Conservation (phyloP, 2,113 vertebrate genomes). For the Asarcornis scutulata region DNA sequence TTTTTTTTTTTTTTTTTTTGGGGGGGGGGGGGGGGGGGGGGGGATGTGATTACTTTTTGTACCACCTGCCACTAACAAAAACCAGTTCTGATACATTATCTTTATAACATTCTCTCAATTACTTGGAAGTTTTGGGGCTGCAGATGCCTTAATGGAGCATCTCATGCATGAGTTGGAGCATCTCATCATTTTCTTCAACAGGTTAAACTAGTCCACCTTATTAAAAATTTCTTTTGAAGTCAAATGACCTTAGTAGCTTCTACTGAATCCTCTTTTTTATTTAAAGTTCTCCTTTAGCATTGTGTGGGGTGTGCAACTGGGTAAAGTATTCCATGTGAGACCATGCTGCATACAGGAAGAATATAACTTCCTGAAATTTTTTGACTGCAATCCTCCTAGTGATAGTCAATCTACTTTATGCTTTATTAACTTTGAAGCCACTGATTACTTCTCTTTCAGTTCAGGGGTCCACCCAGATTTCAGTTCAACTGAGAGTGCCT, state of each 20-base stretch:
- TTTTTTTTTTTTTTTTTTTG: no score
- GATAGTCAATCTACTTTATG: background rate
- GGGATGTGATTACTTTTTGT: background rate
- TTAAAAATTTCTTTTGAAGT: background rate
- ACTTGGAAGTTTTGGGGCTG: background rate
- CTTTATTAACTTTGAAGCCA: background rate
- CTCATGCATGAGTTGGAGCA: no score
- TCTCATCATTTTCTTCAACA: background rate
- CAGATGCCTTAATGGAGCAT: no score
- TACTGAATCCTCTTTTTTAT: fast-evolving
- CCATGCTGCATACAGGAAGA: background rate
- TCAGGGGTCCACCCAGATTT: background rate
- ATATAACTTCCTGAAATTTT: background rate
- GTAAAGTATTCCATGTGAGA: background rate
- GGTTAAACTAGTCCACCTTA: background rate
- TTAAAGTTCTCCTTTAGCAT: background rate
- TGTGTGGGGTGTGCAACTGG: background rate
- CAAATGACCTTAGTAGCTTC: background rate
- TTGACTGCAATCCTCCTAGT: background rate
- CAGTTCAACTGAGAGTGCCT: background rate
- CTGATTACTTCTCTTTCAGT: background rate
- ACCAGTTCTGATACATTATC: background rate
- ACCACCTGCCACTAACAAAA: background rate
- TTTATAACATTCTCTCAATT: background rate
- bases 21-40: no score